A percentile compares a stretch with the other conserved stretches of the same genome.
Evolutionary conservation across 2,797 vertebrate species (phyloP).

Genomic region (Parotocinclus haroldoi): DNA sequence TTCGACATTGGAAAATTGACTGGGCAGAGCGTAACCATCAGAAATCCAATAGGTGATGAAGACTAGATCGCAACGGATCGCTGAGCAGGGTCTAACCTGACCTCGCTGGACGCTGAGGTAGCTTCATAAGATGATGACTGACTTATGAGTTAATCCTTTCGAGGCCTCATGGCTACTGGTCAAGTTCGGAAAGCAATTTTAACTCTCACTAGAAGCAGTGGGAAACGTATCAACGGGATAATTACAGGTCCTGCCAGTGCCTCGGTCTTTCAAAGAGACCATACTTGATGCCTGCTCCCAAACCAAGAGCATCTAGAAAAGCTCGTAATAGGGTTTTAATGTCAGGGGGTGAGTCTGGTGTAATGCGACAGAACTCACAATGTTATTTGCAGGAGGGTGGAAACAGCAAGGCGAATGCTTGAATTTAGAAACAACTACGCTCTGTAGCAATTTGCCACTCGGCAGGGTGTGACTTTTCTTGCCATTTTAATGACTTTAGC

Average conservation of each 20-base stretch:
- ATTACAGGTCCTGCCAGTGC: conserved; percentile 17
- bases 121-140: conserved; percentile 21
- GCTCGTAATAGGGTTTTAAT: conserved; percentile 4
- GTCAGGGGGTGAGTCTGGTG: not conserved
- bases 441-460: not conserved
- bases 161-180: conserved; percentile 1
- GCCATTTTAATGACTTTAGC: not conserved
- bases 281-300: not conserved
- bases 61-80: conserved; percentile 18
- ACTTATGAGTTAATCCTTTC: conserved; percentile 38
- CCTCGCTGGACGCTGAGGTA: conserved; percentile 10
- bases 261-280: conserved; percentile 14
- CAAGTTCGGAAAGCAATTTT: conserved; percentile 16
- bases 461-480: not conserved
- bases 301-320: conserved; percentile 7
- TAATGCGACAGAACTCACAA: not conserved
- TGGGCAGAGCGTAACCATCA: conserved; percentile 2
- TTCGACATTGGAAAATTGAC: not conserved
- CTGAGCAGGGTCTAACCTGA: conserved; percentile 26
- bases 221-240: conserved; percentile 23
- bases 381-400: not conserved
- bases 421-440: no score
- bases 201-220: conserved; percentile 6
- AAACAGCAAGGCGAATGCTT: no score
- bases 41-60: conserved; percentile 15